These are phyloP conservation scores for Drosophila elegans DNA, from an alignment of 1,140 invertebrate genomes.

Conservation along the genomic window DNA sequence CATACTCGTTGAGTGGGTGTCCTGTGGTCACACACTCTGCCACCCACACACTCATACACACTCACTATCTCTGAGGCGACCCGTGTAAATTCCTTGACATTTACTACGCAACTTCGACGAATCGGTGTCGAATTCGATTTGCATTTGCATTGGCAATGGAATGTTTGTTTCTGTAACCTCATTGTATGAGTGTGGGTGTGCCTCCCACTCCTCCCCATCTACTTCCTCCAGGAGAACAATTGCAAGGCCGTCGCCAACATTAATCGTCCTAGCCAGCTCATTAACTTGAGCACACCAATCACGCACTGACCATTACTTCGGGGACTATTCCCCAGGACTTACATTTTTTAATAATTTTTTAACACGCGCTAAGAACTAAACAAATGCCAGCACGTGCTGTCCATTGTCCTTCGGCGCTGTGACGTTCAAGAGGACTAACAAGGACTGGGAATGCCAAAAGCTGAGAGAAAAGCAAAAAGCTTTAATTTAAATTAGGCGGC, in stretches of 20 bases:
- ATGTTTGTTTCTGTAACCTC: slow-evolving; percentile 25
- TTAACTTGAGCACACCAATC: slow-evolving; percentile 31
- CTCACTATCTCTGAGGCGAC: slow-evolving; percentile 51
- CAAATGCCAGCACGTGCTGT: slow-evolving; percentile 54
- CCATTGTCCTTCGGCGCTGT: slow-evolving; percentile 41
- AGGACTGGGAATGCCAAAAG: slow-evolving; percentile 9
- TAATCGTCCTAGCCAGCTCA: slow-evolving; percentile 33
- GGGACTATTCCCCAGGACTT: slow-evolving; percentile 24
- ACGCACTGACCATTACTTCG: slow-evolving; percentile 62
- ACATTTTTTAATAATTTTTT: slow-evolving; percentile 48
- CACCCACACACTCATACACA: slow-evolving; percentile 13
- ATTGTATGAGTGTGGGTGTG: slow-evolving; percentile 15
- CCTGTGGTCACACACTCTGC: slow-evolving; percentile 20
- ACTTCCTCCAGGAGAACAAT: background rate
- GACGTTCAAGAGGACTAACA: slow-evolving; percentile 24
- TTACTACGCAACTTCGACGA: slow-evolving; percentile 75
- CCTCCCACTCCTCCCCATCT: background rate
- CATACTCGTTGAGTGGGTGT: slow-evolving; percentile 13
- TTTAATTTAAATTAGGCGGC: slow-evolving; percentile 22
- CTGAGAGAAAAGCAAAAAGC: slow-evolving; percentile 20
- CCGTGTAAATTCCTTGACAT: slow-evolving; percentile 83
- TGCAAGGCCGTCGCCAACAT: slow-evolving; percentile 50
- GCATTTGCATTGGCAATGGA: slow-evolving; percentile 63
- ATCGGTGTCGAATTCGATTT: slow-evolving; percentile 75
- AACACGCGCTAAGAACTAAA: slow-evolving; percentile 34